Evolutionary conservation across 2,113 vertebrate species (phyloP).

Genomic region (Hiodon tergisus): DNA sequence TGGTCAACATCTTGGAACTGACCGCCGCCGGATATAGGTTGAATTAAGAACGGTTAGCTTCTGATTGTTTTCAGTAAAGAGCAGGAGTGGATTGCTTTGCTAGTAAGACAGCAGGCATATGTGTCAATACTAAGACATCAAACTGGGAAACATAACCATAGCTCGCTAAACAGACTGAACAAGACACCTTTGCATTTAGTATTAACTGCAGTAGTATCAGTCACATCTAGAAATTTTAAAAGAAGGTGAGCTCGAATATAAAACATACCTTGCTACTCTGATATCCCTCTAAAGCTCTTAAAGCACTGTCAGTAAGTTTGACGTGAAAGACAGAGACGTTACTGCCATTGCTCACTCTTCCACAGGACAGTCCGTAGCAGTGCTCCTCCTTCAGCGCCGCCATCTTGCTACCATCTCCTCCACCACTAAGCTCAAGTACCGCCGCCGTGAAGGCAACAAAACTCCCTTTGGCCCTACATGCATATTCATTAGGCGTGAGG

Average conservation of each 20-base stretch:
- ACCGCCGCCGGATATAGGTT: background rate
- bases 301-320: constrained; percentile 90
- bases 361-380: constrained; percentile 94
- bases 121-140: too few relatives aligned
- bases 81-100: too few relatives aligned
- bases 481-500: constrained; percentile 64
- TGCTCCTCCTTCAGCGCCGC: constrained; percentile 93
- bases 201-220: background rate
- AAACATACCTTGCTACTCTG: constrained; percentile 75
- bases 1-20: too few relatives aligned
- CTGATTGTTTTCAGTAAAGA: background rate
- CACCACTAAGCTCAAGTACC: constrained; percentile 61
- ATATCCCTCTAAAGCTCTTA: constrained; percentile 83
- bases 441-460: constrained; percentile 54
- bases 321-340: constrained; percentile 89
- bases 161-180: background rate
- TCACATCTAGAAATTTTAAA: constrained; percentile 9
- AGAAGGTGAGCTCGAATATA: background rate
- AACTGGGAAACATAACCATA: background rate
- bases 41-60: background rate
- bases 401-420: constrained; percentile 86
- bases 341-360: constrained; percentile 82
- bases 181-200: background rate
- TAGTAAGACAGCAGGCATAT: too few relatives aligned
- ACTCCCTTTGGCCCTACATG: constrained; percentile 44